Base-by-base conservation (phyloP, 2,113 vertebrate genomes). In the Nestor notabilis region DNA sequence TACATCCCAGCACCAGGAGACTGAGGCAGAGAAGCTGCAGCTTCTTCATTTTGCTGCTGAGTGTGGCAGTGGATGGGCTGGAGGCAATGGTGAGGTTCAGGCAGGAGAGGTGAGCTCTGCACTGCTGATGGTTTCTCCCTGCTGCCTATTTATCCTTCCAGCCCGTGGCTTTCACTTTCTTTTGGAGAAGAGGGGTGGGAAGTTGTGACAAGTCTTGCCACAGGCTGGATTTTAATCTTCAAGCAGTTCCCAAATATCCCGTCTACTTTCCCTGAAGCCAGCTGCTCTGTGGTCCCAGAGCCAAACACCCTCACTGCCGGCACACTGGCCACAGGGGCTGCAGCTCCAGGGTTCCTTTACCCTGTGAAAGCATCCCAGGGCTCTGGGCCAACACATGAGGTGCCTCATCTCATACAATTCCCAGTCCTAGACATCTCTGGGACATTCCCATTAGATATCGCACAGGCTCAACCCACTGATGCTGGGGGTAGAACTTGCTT, bases 141-240 rank as follows among this genome's bases (percentile, higher is more conserved):
- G 0, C 56, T 68, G 87, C 55, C 83, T 96, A 89, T 97, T 96
- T 97, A 96, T 72, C 47, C 52, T 75, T 83, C 50, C n/a, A 89
- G 89, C 20, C 18, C 0, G 4, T 33, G 65, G 39, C 91, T 97
- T 97, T 97, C 96, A 91, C 65, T 96, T 96, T 96, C 96, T 79
- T 76, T 89, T n/a, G 19, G 39, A 58, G 17, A 55, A 37, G 24
- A 50, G 39, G 66, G 2, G 5, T 75, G 91, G 83, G 39, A 90
- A 41, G 33, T 39, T 83, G 27, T 46, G 76, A 44, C 4, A 80
- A 76, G 11, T 61, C 56, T 93, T 85, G 15, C 66, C 55, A 64
- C 63, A 89, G 81, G 43, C 80, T 82, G 65, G 70, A 70, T 85
- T 83, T 81, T 71, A 87, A 61, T 96, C 24, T 69, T 25, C 19